Evolutionary conservation across 2,113 vertebrate species (phyloP).

Genomic region (Nerophis ophidion): DNA sequence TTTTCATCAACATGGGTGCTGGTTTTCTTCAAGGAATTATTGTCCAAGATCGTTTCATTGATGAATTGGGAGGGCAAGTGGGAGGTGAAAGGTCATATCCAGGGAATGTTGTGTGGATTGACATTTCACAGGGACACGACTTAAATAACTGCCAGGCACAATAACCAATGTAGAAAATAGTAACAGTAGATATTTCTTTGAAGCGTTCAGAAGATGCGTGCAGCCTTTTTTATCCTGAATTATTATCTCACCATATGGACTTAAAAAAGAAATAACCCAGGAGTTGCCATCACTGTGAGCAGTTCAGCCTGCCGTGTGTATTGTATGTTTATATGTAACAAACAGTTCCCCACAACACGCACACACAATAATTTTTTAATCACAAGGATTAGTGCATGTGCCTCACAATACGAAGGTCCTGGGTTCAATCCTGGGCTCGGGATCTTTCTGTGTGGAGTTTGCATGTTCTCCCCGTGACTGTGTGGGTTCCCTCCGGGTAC

Average conservation of each 20-base stretch:
- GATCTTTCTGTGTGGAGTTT: too few species aligned
- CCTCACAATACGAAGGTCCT: too few species aligned
- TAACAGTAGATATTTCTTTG: slow-evolving; percentile 7
- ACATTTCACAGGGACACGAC: slow-evolving; percentile 1
- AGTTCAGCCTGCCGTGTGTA: slow-evolving; percentile 36
- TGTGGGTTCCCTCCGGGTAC: too few species aligned
- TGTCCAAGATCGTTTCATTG: too few species aligned
- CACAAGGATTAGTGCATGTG: too few species aligned
- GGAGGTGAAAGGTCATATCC: slow-evolving; percentile 14
- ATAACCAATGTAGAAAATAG: too few species aligned
- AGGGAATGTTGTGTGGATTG: not conserved
- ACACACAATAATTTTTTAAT: too few species aligned
- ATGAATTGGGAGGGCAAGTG: slow-evolving; percentile 5
- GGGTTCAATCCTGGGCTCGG: too few species aligned
- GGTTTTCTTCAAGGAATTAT: too few species aligned
- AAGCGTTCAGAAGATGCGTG: slow-evolving; percentile 31
- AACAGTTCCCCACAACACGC: too few species aligned
- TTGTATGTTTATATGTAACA: not conserved
- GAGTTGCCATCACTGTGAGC: slow-evolving; percentile 32
- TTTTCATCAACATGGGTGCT: not conserved
- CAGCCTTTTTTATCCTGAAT: slow-evolving; percentile 19
- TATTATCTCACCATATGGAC: slow-evolving; percentile 14
- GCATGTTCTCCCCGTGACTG: too few species aligned
- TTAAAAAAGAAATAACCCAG: slow-evolving; percentile 21
- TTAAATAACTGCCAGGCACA: not conserved